Evolutionary conservation across 2,888 invertebrate species (phyloP).

Genomic region (Rhogogaster chlorosoma): DNA sequence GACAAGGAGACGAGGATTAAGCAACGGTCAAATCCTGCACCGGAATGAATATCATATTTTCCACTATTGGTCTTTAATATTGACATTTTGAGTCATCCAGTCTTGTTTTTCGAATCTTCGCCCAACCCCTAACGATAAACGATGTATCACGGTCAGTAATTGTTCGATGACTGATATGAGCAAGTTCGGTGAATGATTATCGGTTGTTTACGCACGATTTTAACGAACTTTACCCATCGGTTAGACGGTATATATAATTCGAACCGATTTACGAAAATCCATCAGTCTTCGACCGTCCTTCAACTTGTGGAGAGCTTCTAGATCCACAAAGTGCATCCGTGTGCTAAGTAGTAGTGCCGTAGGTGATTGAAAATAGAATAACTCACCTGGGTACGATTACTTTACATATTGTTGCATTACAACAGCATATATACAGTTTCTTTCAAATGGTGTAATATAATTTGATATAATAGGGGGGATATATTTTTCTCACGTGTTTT

Average conservation of each 20-base stretch:
- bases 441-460: background rate
- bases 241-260: slow-evolving; percentile 51
- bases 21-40: background rate
- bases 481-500: background rate
- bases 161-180: background rate
- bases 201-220: background rate
- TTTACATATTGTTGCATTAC: slow-evolving; percentile 68
- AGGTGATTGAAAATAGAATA: slow-evolving; percentile 75
- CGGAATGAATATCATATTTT: background rate
- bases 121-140: slow-evolving; percentile 22
- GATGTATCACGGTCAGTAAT: background rate
- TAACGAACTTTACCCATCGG: slow-evolving; percentile 54
- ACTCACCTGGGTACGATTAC: slow-evolving; percentile 78
- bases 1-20: background rate
- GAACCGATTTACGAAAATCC: slow-evolving; percentile 7
- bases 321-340: slow-evolving; percentile 56
- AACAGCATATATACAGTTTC: slow-evolving; percentile 7
- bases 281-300: background rate
- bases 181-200: background rate
- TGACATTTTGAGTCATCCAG: slow-evolving; percentile 14
- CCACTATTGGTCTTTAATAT: background rate
- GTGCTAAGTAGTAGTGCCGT: slow-evolving; percentile 82
- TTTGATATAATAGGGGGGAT: background rate
- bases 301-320: background rate
- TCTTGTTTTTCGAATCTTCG: slow-evolving; percentile 4